Evolutionary conservation across 2,113 vertebrate genomes (phyloP), one percentile per base, ranked within the genome.

Genomic region (Progne subis): DNA sequence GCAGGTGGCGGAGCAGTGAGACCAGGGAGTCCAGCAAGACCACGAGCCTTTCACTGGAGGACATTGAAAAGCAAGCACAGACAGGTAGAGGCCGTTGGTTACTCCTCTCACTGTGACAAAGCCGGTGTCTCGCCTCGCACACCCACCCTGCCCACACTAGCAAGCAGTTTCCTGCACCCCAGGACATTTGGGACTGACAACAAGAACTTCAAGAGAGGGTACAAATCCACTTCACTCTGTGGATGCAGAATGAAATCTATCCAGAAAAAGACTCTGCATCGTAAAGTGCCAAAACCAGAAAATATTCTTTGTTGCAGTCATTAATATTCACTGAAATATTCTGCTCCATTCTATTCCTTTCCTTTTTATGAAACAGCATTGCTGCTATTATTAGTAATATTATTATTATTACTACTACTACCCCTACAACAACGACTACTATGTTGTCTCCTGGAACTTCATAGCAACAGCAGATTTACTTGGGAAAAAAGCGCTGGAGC

Each of bases 1-100:
- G 12, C 99, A 99, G 20, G 99, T 98, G 65, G 98, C 99, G 5
- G 99, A 99, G 95, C 99, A 99, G 87, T 98, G 98, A 49, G 99
- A 99, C 99, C 99, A 99, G 6, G 99, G 96, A 8, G 99, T 99
- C 99, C 99, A 99, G 97, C 99, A 99, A 52, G 99, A 99, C 99
- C 99, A 99, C 0, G 98, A 98, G 8, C 99, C 99, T 59, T 98
- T 98, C 53, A 99, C 99, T 99, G 97, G 50, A 94, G 79, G 57
- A 55, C 39, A 93, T 85, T 47, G 44, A 81, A 91, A 89, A 96
- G 88, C 79, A 95, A 93, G 67, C 72, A 86, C 79, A 95, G 55
- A 95, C 55, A 96, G 47, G 41, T 0, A 44, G 43, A 61, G 53
- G 24, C 8, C 1, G 0, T 7, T 37, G 47, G 70, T 95, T 71